Conservation (phyloP, 2,888 invertebrate species). For the Tenthredo distinguenda region DNA sequence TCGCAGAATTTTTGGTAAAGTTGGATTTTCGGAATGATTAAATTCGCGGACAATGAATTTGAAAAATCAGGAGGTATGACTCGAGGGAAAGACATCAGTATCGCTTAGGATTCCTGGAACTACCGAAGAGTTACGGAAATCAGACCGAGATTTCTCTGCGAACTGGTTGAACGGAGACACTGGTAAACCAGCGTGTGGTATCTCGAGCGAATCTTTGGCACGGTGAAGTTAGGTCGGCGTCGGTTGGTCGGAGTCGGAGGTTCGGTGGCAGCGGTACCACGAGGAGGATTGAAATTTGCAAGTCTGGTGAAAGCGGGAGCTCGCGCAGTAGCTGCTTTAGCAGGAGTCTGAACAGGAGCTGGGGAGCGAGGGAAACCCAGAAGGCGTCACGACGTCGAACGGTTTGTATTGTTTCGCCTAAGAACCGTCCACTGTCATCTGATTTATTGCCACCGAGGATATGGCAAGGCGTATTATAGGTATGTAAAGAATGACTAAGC, state of each 20-base stretch:
- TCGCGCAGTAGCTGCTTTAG: constrained; percentile 14
- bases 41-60: neutral
- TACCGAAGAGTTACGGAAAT: constrained; percentile 67
- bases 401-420: constrained; percentile 52
- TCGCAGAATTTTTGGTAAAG: neutral
- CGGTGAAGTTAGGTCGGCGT: constrained; percentile 54
- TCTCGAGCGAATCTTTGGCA: constrained; percentile 63
- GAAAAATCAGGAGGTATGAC: constrained; percentile 3
- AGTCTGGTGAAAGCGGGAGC: constrained; percentile 69
- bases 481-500: neutral
- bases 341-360: constrained; percentile 32
- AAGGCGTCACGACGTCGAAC: constrained; percentile 53
- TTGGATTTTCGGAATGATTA: neutral
- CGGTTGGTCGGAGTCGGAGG: constrained; percentile 53
- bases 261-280: constrained; percentile 56
- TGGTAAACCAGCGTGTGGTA: constrained; percentile 55
- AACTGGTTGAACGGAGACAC: constrained; percentile 47
- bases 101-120: constrained; percentile 63
- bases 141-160: constrained; percentile 63
- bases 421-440: constrained; percentile 45
- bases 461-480: neutral
- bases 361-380: constrained; percentile 43
- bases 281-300: constrained; percentile 67
- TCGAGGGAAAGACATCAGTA: constrained; percentile 21
- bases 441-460: constrained; percentile 13